These are phyloP conservation scores for Hipposideros larvatus DNA, from an alignment of 2,797 vertebrate genomes.

Conservation along the genomic window DNA sequence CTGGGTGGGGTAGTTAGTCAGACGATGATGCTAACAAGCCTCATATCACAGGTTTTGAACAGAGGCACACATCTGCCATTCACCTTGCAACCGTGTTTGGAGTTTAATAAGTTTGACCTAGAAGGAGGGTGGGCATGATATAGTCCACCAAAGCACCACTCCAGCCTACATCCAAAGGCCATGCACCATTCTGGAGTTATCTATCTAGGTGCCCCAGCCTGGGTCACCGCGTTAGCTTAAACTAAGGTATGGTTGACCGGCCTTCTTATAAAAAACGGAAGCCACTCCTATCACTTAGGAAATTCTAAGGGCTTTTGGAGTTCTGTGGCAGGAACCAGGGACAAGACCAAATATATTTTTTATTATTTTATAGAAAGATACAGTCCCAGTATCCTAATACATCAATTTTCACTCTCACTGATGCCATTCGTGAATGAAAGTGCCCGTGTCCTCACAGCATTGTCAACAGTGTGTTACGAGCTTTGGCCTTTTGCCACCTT, in stretches of 20 bases:
- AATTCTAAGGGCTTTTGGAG: not conserved
- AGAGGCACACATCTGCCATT: not conserved
- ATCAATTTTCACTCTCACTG: not conserved
- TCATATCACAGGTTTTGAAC: not conserved
- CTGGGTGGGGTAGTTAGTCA: not conserved
- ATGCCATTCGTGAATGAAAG: not conserved
- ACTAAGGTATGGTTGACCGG: not conserved
- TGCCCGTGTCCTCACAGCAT: accelerated
- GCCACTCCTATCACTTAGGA: not conserved
- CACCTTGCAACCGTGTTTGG: not conserved
- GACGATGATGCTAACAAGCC: not conserved
- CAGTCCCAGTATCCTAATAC: not conserved
- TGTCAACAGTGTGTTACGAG: not conserved
- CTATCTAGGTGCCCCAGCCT: too few relatives aligned
- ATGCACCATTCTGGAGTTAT: too few relatives aligned
- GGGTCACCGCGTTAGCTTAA: not conserved
- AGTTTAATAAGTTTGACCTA: not conserved
- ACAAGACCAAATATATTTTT: not conserved
- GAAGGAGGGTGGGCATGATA: not conserved
- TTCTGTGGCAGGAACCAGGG: not conserved
- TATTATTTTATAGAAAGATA: not conserved
- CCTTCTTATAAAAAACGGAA: not conserved
- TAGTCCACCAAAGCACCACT: not conserved
- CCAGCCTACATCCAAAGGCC: not conserved
- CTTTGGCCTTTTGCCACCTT: not conserved